A percentile compares a stretch with the other conserved stretches of the same genome.
Evolutionary conservation across 2,797 vertebrate species (phyloP).

Genomic region (Uromys caudimaculatus): DNA sequence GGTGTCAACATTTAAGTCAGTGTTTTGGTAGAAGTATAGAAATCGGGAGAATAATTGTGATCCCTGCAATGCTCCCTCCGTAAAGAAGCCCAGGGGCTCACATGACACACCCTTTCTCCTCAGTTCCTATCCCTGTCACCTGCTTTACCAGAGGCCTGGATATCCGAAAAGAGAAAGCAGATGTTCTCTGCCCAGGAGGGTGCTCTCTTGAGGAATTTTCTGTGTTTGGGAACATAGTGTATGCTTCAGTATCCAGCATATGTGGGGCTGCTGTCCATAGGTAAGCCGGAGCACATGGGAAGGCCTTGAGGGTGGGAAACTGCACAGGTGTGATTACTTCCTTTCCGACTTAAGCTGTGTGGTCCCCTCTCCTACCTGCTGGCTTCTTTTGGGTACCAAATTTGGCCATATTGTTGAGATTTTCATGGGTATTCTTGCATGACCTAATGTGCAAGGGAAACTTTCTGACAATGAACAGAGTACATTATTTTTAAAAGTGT

Average conservation of each 20-base stretch:
- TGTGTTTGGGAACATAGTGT: conserved; percentile 93
- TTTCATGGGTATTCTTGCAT: conserved; percentile 44
- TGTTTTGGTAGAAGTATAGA: background rate
- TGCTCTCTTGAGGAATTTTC: conserved; percentile 89
- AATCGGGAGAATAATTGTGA: background rate
- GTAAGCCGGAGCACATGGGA: conserved; percentile 83
- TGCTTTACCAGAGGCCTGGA: conserved; percentile 94
- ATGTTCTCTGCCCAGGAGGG: conserved; percentile 92
- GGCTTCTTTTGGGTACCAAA: background rate
- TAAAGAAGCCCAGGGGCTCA: background rate
- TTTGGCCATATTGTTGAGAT: conserved; percentile 40
- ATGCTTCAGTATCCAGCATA: conserved; percentile 94
- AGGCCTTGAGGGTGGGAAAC: background rate
- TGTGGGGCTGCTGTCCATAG: conserved; percentile 95
- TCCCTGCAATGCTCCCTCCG: background rate
- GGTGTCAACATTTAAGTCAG: background rate
- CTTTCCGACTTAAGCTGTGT: background rate
- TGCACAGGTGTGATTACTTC: background rate
- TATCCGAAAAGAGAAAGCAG: conserved; percentile 86
- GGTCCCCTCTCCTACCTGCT: background rate
- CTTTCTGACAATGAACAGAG: conserved; percentile 34
- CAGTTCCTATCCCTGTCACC: conserved; percentile 87
- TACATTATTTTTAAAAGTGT: background rate
- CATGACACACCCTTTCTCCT: conserved; percentile 56
- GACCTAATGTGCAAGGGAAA: background rate